Base-by-base conservation (phyloP, 2,888 invertebrate genomes). In the Meteorus colon region DNA sequence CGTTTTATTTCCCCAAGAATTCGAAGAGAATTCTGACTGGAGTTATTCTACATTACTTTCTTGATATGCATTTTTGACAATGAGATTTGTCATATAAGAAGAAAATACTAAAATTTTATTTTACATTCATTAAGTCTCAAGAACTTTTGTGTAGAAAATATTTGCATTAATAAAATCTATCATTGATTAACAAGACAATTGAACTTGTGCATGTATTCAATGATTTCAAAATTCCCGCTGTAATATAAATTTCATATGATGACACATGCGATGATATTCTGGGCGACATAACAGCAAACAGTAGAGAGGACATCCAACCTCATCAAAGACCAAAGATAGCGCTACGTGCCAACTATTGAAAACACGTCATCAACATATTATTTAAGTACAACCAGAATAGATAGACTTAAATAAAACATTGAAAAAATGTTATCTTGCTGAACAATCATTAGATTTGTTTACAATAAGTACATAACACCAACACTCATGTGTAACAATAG, bases 281-380 rank as follows among this genome's bases (percentile, higher is more conserved):
- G 41, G 4, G 27, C 19, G 24, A 41, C 19, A 45, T 24, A 24
- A 45, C 10, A 45, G 14, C n/a, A 67, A 67, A 48, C 41, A 45
- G 24, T 59, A 37, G 34, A 37, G 29, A 37, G 37, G 16, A 24
- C 37, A 48, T 78, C 75, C n/a, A 48, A 48, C 4, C 48, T 48
- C 48, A n/a, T n/a, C 5, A 55, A 19, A 55, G 55, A 55, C 55
- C 55, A 55, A 55, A 82, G 82, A 75, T 78, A 81, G 82, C 82
- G 82, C 82, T 81, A 82, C 81, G 76, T 81, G 78, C 77, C 74
- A 76, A 80, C 79, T 79, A 67, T 78, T 79, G 79, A 84, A 85
- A 84, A 84, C 84, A 85, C 85, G 85, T 85, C 85, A 85, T 78
- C 85, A 82, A 81, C 80, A 81, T 77, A 76, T 48, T 74, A 76